These are phyloP conservation scores for Sterna hirundo DNA, from an alignment of 2,113 vertebrate genomes.

Conservation along the genomic window DNA sequence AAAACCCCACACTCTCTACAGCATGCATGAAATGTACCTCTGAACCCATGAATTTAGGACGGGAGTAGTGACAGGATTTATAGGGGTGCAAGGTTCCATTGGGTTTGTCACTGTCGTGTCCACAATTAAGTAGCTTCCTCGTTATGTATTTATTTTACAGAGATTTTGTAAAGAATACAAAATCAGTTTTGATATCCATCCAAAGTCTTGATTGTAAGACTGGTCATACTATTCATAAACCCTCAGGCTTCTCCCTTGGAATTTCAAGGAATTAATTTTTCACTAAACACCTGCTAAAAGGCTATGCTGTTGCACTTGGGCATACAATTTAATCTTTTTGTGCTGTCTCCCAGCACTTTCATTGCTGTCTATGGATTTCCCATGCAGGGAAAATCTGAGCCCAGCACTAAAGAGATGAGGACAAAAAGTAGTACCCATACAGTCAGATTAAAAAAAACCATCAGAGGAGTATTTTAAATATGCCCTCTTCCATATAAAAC, in stretches of 20 bases:
- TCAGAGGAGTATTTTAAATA: neutral
- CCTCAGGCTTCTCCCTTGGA: constrained; percentile 74
- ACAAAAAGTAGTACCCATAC: constrained; percentile 25
- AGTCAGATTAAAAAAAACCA: neutral
- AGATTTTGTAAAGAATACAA: constrained; percentile 68
- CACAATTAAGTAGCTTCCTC: constrained; percentile 43
- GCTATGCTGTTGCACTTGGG: constrained; percentile 71
- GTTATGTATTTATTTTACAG: constrained; percentile 61
- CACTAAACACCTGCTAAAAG: constrained; percentile 74
- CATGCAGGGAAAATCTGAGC: constrained; percentile 49
- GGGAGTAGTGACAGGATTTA: neutral
- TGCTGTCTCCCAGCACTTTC: constrained; percentile 69
- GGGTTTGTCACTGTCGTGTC: neutral
- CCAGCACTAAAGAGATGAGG: constrained; percentile 19
- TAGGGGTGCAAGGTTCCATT: neutral
- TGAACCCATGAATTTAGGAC: neutral
- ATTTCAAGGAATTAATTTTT: constrained; percentile 79
- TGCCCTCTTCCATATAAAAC: neutral
- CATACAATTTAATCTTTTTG: constrained; percentile 73
- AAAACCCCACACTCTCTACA: neutral
- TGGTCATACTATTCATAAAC: constrained; percentile 71
- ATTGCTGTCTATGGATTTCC: constrained; percentile 61
- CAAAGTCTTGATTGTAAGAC: constrained; percentile 74
- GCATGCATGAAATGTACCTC: neutral
- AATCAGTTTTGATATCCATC: constrained; percentile 72